Percentiles rank a stretch among this genome's conserved stretches.
These are phyloP conservation scores for Tetraneura akinire DNA, from an alignment of 1,140 invertebrate genomes.

Conservation along the genomic window DNA sequence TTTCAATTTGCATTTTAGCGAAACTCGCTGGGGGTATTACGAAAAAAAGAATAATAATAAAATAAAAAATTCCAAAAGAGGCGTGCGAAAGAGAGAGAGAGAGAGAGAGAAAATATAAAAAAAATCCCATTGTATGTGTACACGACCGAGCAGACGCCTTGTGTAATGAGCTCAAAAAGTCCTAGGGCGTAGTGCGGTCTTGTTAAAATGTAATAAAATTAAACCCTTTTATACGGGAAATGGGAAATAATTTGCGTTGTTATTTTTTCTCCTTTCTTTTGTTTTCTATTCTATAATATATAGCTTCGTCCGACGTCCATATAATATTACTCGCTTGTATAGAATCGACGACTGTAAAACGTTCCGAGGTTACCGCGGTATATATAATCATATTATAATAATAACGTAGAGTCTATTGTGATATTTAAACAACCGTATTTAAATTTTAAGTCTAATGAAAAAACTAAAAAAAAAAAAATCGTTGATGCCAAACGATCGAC, in stretches of 20 bases:
- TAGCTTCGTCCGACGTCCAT: too few relatives aligned
- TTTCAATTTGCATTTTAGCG: conserved; percentile 49
- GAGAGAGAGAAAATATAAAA: conserved; percentile 37
- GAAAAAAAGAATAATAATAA: too few relatives aligned
- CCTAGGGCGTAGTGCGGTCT: conserved; percentile 44
- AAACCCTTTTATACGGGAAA: conserved; percentile 40
- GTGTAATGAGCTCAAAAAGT: conserved; percentile 50
- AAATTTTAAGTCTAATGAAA: too few relatives aligned
- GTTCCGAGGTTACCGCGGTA: too few relatives aligned
- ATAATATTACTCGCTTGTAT: too few relatives aligned
- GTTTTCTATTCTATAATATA: too few relatives aligned
- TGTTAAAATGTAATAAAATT: conserved; percentile 49
- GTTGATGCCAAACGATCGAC: neutral
- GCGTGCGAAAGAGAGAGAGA: neutral
- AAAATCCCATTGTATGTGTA: conserved; percentile 32
- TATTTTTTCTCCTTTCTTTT: conserved; percentile 8
- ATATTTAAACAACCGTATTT: neutral
- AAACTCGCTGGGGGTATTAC: conserved; percentile 1
- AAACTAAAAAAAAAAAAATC: too few relatives aligned
- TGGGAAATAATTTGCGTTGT: conserved; percentile 36
- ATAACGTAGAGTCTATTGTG: too few relatives aligned
- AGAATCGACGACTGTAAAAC: too few relatives aligned
- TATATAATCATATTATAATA: too few relatives aligned
- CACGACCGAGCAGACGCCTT: conserved; percentile 37
- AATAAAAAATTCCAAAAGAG: too few relatives aligned